Evolutionary conservation across 2,888 invertebrate genomes (phyloP).

Genomic region (Crocallis elinguaria): DNA sequence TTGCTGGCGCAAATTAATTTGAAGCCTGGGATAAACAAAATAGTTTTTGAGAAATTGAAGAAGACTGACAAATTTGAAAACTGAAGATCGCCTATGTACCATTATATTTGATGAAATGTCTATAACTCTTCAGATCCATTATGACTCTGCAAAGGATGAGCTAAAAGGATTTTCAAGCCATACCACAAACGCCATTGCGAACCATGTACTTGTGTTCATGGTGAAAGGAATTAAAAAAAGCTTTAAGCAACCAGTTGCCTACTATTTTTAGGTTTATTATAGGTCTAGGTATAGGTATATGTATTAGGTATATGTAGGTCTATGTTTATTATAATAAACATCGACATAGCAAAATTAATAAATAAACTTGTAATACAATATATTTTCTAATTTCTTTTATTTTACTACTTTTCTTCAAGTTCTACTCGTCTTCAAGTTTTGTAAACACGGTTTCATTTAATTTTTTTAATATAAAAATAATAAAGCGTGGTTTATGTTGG

Average conservation of each 20-base stretch:
- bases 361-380: too few species aligned
- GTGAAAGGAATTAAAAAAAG: slow-evolving; percentile 27
- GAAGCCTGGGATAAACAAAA: slow-evolving; percentile 26
- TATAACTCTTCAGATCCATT: slow-evolving; percentile 25
- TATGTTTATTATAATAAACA: too few species aligned
- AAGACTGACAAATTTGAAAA: slow-evolving; percentile 14
- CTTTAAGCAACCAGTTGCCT: slow-evolving; percentile 35
- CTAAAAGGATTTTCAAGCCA: slow-evolving; percentile 23
- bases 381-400: too few species aligned
- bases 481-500: too few species aligned
- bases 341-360: too few species aligned
- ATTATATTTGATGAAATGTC: slow-evolving; percentile 40
- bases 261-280: too few species aligned
- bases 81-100: slow-evolving; percentile 23
- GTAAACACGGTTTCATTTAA: too few species aligned
- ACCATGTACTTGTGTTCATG: slow-evolving; percentile 33
- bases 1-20: slow-evolving; percentile 31
- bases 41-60: slow-evolving; percentile 33
- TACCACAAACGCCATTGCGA: slow-evolving; percentile 16
- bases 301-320: too few species aligned
- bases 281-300: too few species aligned
- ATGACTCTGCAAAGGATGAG: slow-evolving; percentile 23
- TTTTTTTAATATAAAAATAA: too few species aligned
- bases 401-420: too few species aligned
- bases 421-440: too few species aligned